These are phyloP conservation scores for Stenchaetothrips biformis DNA, from an alignment of 2,888 invertebrate genomes.

Conservation along the genomic window DNA sequence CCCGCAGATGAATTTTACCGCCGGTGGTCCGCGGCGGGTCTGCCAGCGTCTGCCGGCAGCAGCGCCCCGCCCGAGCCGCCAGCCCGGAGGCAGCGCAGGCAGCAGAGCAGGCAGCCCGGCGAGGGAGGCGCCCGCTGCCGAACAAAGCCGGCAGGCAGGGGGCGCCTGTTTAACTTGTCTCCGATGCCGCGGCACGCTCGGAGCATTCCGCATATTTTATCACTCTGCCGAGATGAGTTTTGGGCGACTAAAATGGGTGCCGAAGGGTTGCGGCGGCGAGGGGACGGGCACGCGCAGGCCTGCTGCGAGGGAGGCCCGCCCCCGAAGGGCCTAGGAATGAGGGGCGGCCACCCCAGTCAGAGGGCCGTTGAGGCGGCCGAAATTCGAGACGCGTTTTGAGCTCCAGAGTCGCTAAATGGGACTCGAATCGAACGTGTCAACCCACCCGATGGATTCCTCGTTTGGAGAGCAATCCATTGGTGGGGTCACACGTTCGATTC, in stretches of 20 bases:
- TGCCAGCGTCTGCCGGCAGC: no score
- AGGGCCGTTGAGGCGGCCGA: no score
- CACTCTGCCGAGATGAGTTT: constrained; percentile 19
- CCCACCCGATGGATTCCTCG: no score
- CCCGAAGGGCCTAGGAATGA: neutral
- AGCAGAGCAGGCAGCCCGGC: neutral
- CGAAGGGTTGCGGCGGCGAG: neutral
- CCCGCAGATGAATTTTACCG: no score
- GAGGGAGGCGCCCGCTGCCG: neutral
- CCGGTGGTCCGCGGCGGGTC: no score
- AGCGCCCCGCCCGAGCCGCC: neutral
- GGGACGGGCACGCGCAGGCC: neutral
- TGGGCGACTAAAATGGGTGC: constrained; percentile 5
- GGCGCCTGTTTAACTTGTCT: constrained; percentile 14
- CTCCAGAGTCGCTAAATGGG: no score
- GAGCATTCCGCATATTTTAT: constrained; percentile 21
- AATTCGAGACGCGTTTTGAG: no score
- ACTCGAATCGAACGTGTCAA: no score
- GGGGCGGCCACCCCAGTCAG: no score
- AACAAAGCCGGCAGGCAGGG: neutral
- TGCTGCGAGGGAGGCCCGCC: neutral
- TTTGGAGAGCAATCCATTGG: no score
- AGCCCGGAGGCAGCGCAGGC: no score
- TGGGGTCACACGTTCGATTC: no score
- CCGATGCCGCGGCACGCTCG: constrained; percentile 11